phyloP scores from a whole-genome alignment of 2,888 invertebrate species.

The Aphelenchoides bicaudatus region DNA sequence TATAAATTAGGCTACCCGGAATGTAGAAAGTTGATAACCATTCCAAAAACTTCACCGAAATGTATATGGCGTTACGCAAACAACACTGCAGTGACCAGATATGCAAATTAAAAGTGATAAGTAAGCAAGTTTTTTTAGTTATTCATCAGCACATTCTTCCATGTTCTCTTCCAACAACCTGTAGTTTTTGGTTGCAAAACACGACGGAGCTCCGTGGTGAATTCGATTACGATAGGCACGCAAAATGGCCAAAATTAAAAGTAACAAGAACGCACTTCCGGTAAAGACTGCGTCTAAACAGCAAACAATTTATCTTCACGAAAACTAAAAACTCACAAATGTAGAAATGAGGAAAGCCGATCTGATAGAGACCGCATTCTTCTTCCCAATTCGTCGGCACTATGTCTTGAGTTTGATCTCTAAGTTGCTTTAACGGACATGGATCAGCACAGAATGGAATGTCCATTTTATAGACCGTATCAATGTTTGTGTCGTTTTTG shows the following conservation, averaged over 20 bases:
- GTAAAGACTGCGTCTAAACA: conserved; percentile 1
- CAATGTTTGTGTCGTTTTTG: conserved; percentile 52
- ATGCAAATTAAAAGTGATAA: no score
- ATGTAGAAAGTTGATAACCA: no score
- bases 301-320: neutral
- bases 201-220: no score
- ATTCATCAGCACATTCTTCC: no score
- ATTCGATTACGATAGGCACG: conserved; percentile 8
- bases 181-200: conserved; percentile 6
- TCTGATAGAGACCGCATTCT: conserved; percentile 38
- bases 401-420: neutral
- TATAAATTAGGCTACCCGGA: no score
- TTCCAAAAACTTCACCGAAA: no score
- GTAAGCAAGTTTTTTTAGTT: no score
- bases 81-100: no score
- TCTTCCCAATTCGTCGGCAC: conserved; percentile 38
- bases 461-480: conserved; percentile 36
- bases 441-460: conserved; percentile 46
- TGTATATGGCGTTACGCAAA: no score
- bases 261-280: neutral
- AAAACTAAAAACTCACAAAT: conserved; percentile 31
- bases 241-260: conserved; percentile 1
- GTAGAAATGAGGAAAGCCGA: conserved; percentile 23
- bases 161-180: neutral
- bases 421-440: conserved; percentile 43